phyloP scores from a whole-genome alignment of 1,140 invertebrate genomes.

The Cyclina sinensis region DNA sequence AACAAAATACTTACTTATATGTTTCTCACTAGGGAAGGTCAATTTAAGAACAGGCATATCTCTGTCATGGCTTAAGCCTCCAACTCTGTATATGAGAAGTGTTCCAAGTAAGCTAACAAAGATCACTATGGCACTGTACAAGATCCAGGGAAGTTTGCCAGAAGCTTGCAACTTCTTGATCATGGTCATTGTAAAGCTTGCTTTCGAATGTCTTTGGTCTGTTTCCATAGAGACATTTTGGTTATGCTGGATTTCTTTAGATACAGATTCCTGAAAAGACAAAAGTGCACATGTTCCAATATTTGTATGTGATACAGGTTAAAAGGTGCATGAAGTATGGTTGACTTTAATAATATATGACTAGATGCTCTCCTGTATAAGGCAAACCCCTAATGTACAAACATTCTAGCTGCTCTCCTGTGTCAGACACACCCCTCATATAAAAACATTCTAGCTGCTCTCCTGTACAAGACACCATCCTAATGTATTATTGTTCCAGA shows the following conservation, averaged over 20 bases:
- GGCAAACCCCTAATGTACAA: too few species aligned
- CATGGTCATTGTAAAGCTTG: background rate
- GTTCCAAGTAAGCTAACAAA: background rate
- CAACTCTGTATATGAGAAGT: background rate
- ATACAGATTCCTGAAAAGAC: background rate
- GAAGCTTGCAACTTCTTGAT: constrained; percentile 3
- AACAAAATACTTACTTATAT: constrained; percentile 28
- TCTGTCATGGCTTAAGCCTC: background rate
- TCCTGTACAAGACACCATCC: too few species aligned
- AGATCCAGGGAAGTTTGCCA: background rate
- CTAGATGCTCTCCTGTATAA: too few species aligned
- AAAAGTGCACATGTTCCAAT: background rate
- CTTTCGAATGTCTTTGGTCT: background rate
- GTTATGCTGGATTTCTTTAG: constrained; percentile 1
- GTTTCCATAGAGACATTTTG: background rate
- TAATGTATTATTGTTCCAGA: too few species aligned
- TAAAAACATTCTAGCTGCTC: too few species aligned
- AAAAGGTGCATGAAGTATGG: background rate
- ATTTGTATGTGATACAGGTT: background rate
- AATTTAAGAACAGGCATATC: constrained; percentile 2
- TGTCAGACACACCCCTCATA: too few species aligned
- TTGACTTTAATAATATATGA: too few species aligned
- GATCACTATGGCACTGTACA: background rate
- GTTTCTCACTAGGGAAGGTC: constrained; percentile 1
- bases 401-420: too few species aligned